A percentile compares a stretch with the other conserved stretches of the same genome.
phyloP scores from a whole-genome alignment of 2,113 vertebrate genomes.

The Pterocles orientalis region DNA sequence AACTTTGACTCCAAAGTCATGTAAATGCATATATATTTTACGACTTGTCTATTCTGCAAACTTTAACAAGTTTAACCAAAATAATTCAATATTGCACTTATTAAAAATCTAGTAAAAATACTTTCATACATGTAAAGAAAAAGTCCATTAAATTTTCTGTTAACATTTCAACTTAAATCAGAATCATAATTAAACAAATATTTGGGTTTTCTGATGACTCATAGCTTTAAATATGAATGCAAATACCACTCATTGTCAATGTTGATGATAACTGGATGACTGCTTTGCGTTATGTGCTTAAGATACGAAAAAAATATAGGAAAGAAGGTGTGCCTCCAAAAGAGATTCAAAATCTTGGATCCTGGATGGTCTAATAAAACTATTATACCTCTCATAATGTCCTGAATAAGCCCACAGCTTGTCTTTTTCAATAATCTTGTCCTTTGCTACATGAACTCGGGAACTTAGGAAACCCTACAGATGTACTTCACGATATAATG shows the following conservation, averaged over 20 bases:
- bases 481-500: not conserved
- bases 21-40: not conserved
- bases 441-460: not conserved
- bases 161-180: not conserved
- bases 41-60: not conserved
- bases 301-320: accelerated
- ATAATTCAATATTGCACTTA: not conserved
- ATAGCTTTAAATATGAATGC: not conserved
- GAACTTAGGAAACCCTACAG: not conserved
- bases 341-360: not conserved
- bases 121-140: not conserved
- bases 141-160: not conserved
- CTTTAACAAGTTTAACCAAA: not conserved
- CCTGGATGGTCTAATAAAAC: not conserved
- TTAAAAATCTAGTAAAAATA: not conserved
- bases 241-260: not conserved
- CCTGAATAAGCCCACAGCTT: not conserved
- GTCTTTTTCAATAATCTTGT: not conserved
- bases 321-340: not conserved
- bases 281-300: not conserved
- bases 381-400: not conserved
- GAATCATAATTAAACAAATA: not conserved
- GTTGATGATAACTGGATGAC: not conserved
- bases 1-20: not conserved
- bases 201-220: not conserved